These are phyloP conservation scores for Acrocera orbiculus DNA, from an alignment of 2,888 invertebrate species.

Conservation along the genomic window DNA sequence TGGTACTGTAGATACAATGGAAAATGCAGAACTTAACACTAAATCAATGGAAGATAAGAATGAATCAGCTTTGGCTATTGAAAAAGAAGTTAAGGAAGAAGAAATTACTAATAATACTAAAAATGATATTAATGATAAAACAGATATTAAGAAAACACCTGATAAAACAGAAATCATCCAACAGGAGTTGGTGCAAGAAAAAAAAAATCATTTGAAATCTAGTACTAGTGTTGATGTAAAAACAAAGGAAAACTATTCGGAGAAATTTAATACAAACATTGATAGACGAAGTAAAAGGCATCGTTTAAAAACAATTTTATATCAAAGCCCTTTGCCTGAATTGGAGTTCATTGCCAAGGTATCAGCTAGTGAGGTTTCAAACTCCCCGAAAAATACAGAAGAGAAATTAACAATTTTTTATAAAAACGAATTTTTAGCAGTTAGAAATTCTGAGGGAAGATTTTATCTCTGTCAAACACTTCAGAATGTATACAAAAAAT, in stretches of 20 bases:
- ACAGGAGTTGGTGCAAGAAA: no score
- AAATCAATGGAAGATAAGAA: background rate
- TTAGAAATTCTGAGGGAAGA: constrained; percentile 74
- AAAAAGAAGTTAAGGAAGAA: background rate
- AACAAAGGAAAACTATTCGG: constrained; percentile 2
- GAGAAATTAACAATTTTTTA: constrained; percentile 75
- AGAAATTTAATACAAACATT: constrained; percentile 10
- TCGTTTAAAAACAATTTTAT: constrained; percentile 40
- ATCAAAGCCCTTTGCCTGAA: constrained; percentile 68
- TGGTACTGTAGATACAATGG: background rate
- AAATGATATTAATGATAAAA: background rate
- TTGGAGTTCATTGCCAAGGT: constrained; percentile 58
- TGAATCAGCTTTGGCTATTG: background rate
- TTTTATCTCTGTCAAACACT: constrained; percentile 78
- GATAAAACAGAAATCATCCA: no score
- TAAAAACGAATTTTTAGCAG: constrained; percentile 80
- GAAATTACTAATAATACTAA: background rate
- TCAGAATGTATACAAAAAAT: constrained; percentile 77
- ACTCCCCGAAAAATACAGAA: constrained; percentile 42
- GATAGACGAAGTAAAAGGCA: constrained; percentile 20
- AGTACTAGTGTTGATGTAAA: background rate
- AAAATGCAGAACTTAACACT: background rate
- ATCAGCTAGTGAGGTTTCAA: constrained; percentile 38
- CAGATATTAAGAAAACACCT: background rate
- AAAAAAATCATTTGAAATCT: background rate